Base-by-base conservation (phyloP, 2,888 invertebrate species). In the Drosophila leonis region DNA sequence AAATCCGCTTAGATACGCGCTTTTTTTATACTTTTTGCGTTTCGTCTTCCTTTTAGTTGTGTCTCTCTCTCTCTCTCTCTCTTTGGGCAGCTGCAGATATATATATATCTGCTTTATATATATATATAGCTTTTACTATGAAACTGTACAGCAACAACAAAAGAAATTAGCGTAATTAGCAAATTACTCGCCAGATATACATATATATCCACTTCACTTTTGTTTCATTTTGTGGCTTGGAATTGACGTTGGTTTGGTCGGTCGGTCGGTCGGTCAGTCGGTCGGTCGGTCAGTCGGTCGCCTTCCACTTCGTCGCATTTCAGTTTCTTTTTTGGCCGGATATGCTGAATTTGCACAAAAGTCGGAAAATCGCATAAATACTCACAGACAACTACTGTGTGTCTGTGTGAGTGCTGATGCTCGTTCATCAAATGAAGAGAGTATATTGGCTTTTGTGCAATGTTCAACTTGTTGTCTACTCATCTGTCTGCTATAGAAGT, bases 261-360 rank as follows among this genome's bases (percentile, higher is more conserved):
- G 4, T 55, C 18, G 7, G 42, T 65, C 55, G 52, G 72, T 71
- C 70, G 44, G 42, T 74, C 64, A 59, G 37, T 65, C 52, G 49
- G 71, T 74, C 70, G 18, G 46, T 65, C 48, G 51, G 72, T 75
- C 71, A 52, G 56, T 77, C 65, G 65, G 77, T 64, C 65, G 82
- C 65, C 85, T 76, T 80, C 62, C 41, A 46, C 46, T 24, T 68
- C 71, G 88, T 87, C 88, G 68, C 88, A 84, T 82, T 87, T 87
- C 83, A 85, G 88, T 88, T 85, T 84, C 86, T 85, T 49, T 49
- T 31, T 49, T 77, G 79, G 81, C 86, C 86, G 90, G 90, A 90
- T 88, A 88, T 88, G 90, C 90, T 87, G 87, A 90, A 86, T 90
- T 90, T 83, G 84, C 89, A 83, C 80, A 82, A 83, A 83, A 90